Evolutionary conservation across 2,888 invertebrate species (phyloP), one percentile per base, ranked within the genome.

Genomic region (Aradus depressus): DNA sequence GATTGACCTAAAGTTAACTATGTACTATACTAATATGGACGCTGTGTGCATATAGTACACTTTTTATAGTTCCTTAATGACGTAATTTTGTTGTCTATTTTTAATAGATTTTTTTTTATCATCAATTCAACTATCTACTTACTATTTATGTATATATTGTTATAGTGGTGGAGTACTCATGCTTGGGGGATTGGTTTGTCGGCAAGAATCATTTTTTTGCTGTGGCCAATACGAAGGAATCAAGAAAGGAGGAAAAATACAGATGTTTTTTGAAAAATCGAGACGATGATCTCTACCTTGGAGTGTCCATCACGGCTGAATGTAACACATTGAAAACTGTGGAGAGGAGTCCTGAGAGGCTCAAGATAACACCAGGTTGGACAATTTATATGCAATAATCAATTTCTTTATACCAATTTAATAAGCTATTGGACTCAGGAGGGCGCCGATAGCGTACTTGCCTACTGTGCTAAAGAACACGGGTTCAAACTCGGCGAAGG

Each of bases 141-240:
- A 28, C 35, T 35, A 10, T 10, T 39, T 19, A 22, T 47, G 14
- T 19, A 6, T 37, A 16, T 49, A n/a, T n/a, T n/a, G n/a, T 63
- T 60, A 4, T 59, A 72, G 84, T 84, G 54, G 90, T 91, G 5
- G 91, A 92, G 67, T 93, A 84, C 67, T 89, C 86, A 67, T 93
- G 93, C 64, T 71, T 93, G 54, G 93, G 92, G 1, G 90, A 92
- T 72, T 93, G 93, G 92, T 91, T 92, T 69, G 83, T 91, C 22
- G 89, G 84, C 12, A 93, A 93, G 65, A 93, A 96, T 69, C 92
- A 93, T 64, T 96, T 85, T 68, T 93, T 96, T 69, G 96, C 92
- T 49, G 91, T 95, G n/a, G 90, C 90, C 5, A 95, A 96, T 65
- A 91, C 92, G 0, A 92, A 93, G 63, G 92, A 95, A 67, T 92